phyloP scores from a whole-genome alignment of 1,140 invertebrate genomes.

The Holcopasites calliopsidis region DNA sequence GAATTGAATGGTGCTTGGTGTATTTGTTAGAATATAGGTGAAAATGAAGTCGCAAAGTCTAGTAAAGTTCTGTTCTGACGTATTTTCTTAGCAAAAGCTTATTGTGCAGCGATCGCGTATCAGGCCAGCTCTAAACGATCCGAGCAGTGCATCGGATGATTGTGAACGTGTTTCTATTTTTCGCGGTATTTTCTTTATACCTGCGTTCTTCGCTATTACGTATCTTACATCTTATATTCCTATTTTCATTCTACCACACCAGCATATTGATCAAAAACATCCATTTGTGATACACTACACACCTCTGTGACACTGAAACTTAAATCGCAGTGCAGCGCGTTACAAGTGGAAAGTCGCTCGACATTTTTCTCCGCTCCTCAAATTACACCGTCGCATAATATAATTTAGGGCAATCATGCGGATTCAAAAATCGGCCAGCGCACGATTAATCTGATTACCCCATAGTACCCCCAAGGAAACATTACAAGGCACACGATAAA shows the following conservation, averaged over 20 bases:
- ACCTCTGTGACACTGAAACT: no score
- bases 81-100: no score
- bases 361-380: not conserved
- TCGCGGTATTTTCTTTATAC: constrained; percentile 25
- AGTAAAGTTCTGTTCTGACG: no score
- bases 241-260: not conserved
- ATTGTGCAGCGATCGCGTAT: no score
- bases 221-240: not conserved
- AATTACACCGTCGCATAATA: not conserved
- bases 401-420: not conserved
- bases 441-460: not conserved
- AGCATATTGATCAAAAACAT: not conserved
- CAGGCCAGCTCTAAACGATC: no score
- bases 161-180: not conserved
- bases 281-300: not conserved
- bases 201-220: not conserved
- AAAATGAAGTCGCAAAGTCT: not conserved
- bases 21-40: not conserved
- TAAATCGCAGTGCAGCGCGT: not conserved
- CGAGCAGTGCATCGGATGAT: no score
- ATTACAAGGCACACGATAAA: no score
- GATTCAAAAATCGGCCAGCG: not conserved
- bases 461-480: not conserved
- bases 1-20: not conserved
- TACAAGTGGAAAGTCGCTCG: not conserved